phyloP scores from a whole-genome alignment of 2,888 invertebrate genomes.

The Anoplius nigerrimus region DNA sequence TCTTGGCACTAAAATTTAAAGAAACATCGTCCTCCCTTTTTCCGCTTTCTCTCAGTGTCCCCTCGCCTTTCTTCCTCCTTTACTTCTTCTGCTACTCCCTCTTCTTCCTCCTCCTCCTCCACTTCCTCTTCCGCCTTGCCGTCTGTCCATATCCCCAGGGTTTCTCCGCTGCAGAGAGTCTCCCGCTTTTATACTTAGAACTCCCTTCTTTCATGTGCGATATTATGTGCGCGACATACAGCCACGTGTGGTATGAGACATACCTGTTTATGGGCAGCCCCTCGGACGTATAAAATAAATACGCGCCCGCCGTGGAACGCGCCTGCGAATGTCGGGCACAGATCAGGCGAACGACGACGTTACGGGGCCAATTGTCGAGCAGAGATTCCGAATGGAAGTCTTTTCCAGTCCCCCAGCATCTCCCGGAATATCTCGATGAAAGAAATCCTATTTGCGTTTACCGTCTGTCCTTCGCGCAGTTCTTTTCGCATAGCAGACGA shows the following conservation, averaged over 20 bases:
- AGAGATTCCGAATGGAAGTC: too few relatives aligned
- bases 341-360: not conserved
- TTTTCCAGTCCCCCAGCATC: too few relatives aligned
- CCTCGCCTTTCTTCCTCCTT: not conserved
- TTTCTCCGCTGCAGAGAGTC: slow-evolving; percentile 25
- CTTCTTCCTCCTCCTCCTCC: not conserved
- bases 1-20: not conserved
- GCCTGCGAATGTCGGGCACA: slow-evolving; percentile 20
- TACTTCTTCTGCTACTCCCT: not conserved
- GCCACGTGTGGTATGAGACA: slow-evolving; percentile 39
- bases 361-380: not conserved
- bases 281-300: slow-evolving; percentile 38
- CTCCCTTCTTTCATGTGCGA: slow-evolving; percentile 6
- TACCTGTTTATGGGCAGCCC: slow-evolving; percentile 43
- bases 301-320: slow-evolving; percentile 37
- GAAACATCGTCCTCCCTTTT: slow-evolving; percentile 18
- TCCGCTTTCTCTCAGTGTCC: slow-evolving; percentile 1
- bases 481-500: too few relatives aligned
- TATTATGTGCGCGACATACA: slow-evolving; percentile 51
- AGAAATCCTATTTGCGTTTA: too few relatives aligned
- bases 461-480: too few relatives aligned
- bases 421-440: too few relatives aligned
- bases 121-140: not conserved
- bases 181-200: slow-evolving; percentile 33
- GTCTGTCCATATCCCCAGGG: not conserved